Evolutionary conservation across 92 coral and sea anemone genomes (phyloP), one percentile per base, ranked within the genome.

Genomic region (Paramuricea clavata): DNA sequence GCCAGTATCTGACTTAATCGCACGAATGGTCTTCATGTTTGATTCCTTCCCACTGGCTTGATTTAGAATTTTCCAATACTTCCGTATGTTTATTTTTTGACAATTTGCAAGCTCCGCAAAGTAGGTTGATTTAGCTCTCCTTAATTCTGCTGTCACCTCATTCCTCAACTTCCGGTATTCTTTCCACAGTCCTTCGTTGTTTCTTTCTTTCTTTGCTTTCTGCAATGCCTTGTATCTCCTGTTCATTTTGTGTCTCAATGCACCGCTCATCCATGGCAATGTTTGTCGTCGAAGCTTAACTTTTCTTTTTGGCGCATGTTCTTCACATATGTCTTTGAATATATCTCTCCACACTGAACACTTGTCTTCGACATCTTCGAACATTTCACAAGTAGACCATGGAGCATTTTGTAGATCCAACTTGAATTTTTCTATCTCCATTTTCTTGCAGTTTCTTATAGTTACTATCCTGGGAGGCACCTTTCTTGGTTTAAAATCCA

Each of bases 1-100:
- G 16, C 78, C 78, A 27, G n/a, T 25, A 43, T 72, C 78, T 39
- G 78, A 65, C 50, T 85, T 65, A 4, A 86, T 71, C 17, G 76
- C 93, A 27, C 64, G 83, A 26, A 28, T 49, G 31, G 35, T 42
- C 50, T 82, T 26, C 17, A 31, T 33, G 71, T 64, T 49, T 54
- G 90, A 31, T 39, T 86, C 86, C 34, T 73, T 72, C 16, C 52
- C 52, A 47, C 9, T 47, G 16, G 52, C 16, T 47, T 47, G 9
- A 31, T 74, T 89, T 17, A 89, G 34, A 26, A 89, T 71, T 79
- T 86, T 90, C 88, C 93, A 90, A 77, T 71, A 90, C 2, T 74
- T 22, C 56, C 78, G 81, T 2, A 83, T 71, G 69, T 90, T 61
- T 47, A 47, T 12, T 70, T 82, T 81, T 0, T 72, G 80, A n/a